phyloP scores from a whole-genome alignment of 1,140 invertebrate species.

The Asbolus verrucosus region DNA sequence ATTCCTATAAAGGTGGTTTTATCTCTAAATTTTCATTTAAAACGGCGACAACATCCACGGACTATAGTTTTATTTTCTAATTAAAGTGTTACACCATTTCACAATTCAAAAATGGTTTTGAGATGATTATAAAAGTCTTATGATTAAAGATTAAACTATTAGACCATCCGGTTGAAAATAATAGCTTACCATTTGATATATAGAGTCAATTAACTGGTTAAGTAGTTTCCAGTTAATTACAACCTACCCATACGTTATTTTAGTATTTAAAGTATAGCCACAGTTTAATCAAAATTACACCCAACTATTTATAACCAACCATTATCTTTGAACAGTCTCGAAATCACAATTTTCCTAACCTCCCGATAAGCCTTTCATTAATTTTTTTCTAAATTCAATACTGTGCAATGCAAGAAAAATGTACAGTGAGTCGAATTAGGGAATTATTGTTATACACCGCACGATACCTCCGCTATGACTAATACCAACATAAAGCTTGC shows the following conservation, averaged over 20 bases:
- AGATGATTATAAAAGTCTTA: constrained; percentile 37
- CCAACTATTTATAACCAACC: constrained; percentile 2
- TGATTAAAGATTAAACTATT: constrained; percentile 47
- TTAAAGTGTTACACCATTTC: constrained; percentile 40
- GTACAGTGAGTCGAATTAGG: constrained; percentile 3
- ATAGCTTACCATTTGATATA: constrained; percentile 54
- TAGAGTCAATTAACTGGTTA: constrained; percentile 55
- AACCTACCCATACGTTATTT: constrained; percentile 51
- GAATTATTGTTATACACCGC: constrained; percentile 6
- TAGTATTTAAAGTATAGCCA: constrained; percentile 51
- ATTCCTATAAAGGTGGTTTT: constrained; percentile 25
- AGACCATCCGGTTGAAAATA: constrained; percentile 55
- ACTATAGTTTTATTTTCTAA: constrained; percentile 38
- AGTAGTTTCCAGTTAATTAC: constrained; percentile 55
- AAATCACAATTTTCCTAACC: constrained; percentile 6
- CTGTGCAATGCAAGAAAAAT: constrained; percentile 27
- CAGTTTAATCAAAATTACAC: constrained; percentile 51
- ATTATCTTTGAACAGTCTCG: too few relatives aligned
- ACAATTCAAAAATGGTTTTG: constrained; percentile 39
- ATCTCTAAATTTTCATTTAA: constrained; percentile 14
- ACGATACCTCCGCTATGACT: neutral
- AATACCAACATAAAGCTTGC: constrained; percentile 8
- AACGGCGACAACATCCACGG: constrained; percentile 20
- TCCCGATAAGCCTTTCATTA: neutral
- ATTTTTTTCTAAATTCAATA: too few relatives aligned